A percentile compares a stretch with the other conserved stretches of the same genome.
phyloP scores from a whole-genome alignment of 2,797 vertebrate genomes.

The Anolis apletophallus region DNA sequence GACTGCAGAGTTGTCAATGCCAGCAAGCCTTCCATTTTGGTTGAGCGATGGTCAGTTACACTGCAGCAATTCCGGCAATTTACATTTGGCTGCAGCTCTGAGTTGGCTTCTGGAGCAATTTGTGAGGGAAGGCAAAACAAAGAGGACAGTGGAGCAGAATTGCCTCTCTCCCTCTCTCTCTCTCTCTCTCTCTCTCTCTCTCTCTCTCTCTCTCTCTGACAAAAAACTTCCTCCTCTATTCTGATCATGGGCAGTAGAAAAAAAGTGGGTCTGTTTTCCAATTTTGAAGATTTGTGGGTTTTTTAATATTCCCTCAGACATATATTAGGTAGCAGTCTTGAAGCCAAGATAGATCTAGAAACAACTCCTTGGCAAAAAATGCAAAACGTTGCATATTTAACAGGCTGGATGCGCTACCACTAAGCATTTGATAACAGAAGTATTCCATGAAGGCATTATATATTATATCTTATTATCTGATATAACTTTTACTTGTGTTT shows the following conservation, averaged over 20 bases:
- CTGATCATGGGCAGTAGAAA: conserved; percentile 53
- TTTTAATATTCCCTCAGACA: conserved; percentile 37
- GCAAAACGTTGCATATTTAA: background rate
- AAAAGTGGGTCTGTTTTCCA: conserved; percentile 56
- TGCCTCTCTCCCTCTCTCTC: conserved; percentile 31
- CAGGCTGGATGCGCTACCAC: background rate
- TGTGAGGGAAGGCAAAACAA: conserved; percentile 58
- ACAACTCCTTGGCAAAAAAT: conserved; percentile 3
- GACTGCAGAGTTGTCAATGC: conserved; percentile 59
- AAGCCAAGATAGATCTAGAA: background rate
- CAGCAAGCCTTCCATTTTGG: conserved; percentile 29
- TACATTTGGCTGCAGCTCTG: conserved; percentile 62
- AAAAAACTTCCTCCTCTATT: conserved; percentile 44
- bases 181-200: background rate
- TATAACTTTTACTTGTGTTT: background rate
- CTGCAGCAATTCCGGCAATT: conserved; percentile 47
- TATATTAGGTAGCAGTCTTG: conserved; percentile 3
- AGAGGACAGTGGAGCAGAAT: conserved; percentile 57
- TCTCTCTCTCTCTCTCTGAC: no score
- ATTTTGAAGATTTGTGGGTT: conserved; percentile 52
- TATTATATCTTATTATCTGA: background rate
- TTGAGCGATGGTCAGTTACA: background rate
- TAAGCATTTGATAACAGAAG: conserved; percentile 19
- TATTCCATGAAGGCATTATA: background rate
- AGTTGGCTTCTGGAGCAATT: conserved; percentile 47